Conservation (phyloP, 2,888 invertebrate species). For the Hirtodrosophila duncani region DNA sequence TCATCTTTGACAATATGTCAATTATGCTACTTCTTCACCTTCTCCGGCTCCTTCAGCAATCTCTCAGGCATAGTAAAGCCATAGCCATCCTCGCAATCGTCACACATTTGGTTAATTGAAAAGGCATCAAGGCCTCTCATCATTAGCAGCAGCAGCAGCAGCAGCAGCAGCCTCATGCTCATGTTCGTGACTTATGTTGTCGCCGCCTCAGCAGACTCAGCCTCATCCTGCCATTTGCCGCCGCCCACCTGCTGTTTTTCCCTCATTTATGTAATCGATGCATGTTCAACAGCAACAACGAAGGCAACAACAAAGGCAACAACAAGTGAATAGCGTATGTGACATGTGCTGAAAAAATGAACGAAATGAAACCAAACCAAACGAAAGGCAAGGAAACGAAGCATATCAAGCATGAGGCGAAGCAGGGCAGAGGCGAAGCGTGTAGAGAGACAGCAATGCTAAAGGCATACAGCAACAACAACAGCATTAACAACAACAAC, state of each 20-base stretch:
- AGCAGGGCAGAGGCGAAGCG: background rate
- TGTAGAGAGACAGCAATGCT: background rate
- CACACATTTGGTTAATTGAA: slow-evolving; percentile 65
- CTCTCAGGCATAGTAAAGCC: slow-evolving; percentile 19
- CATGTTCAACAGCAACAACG: slow-evolving; percentile 65
- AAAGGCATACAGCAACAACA: slow-evolving; percentile 27
- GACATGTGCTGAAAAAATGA: slow-evolving; percentile 44
- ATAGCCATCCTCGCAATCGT: slow-evolving; percentile 1
- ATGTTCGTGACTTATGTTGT: slow-evolving; percentile 64
- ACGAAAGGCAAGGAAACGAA: too few species aligned
- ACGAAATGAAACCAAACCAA: slow-evolving; percentile 27
- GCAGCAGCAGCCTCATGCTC: slow-evolving; percentile 5
- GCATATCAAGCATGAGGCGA: too few species aligned
- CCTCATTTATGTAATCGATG: slow-evolving; percentile 67
- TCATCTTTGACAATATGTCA: too few species aligned
- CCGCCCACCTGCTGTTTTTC: slow-evolving; percentile 12
- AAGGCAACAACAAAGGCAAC: slow-evolving; percentile 20
- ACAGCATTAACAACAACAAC: slow-evolving; percentile 17
- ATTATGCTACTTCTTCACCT: background rate
- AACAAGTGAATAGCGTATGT: slow-evolving; percentile 35
- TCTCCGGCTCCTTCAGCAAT: slow-evolving; percentile 1
- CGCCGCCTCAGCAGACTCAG: slow-evolving; percentile 15
- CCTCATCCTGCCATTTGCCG: background rate
- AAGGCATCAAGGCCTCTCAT: slow-evolving; percentile 66
- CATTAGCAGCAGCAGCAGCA: slow-evolving; percentile 56